phyloP scores from a whole-genome alignment of 1,140 invertebrate species.

The Saccostrea cuccullata region DNA sequence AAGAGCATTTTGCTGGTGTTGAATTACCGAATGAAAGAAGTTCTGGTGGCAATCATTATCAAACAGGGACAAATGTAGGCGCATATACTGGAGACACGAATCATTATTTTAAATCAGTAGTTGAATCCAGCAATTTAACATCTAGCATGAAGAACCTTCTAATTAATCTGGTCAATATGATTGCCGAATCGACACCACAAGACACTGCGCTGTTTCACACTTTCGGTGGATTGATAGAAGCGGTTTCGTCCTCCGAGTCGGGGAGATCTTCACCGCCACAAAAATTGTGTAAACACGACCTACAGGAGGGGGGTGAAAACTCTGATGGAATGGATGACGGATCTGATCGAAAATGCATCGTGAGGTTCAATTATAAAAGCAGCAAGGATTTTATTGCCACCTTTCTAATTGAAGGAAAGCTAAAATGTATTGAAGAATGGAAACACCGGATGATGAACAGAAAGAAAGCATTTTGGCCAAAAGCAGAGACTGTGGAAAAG shows the following conservation, averaged over 20 bases:
- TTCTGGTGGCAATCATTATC: not conserved
- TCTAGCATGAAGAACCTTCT: not conserved
- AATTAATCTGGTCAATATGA: not conserved
- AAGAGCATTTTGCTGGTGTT: slow-evolving; percentile 7
- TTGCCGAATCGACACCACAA: not conserved
- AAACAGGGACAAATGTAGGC: not conserved
- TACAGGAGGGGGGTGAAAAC: not conserved
- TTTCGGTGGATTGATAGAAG: not conserved
- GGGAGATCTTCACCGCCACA: not conserved
- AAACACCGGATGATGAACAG: not conserved
- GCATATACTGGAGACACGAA: not conserved
- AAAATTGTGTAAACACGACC: not conserved
- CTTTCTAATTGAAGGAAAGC: slow-evolving; percentile 39
- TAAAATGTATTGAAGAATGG: slow-evolving; percentile 30
- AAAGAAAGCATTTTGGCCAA: not conserved
- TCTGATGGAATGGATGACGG: not conserved
- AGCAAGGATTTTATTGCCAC: slow-evolving; percentile 42
- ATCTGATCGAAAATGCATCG: not conserved
- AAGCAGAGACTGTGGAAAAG: not conserved
- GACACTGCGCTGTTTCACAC: not conserved
- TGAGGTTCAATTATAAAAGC: slow-evolving; percentile 17
- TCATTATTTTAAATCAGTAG: not conserved
- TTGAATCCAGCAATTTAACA: too few relatives aligned
- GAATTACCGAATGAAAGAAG: not conserved
- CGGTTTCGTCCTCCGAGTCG: not conserved